These are phyloP conservation scores for Otolemur crassicaudatus DNA, from an alignment of 2,797 vertebrate species.

Conservation along the genomic window DNA sequence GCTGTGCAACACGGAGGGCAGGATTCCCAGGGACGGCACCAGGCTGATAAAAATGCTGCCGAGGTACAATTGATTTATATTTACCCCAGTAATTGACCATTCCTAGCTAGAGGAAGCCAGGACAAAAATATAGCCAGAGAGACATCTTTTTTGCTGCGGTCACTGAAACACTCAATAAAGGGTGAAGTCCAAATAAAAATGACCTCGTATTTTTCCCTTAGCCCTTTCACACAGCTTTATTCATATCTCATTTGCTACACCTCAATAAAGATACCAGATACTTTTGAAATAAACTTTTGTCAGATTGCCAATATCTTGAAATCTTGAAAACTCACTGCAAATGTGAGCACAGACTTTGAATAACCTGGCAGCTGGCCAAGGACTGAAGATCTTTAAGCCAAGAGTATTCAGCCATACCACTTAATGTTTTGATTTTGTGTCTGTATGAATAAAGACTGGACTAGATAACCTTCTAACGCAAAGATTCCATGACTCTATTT, in stretches of 20 bases:
- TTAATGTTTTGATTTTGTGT: conserved; percentile 69
- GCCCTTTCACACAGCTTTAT: conserved; percentile 45
- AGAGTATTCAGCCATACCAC: conserved; percentile 46
- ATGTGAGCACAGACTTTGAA: conserved; percentile 66
- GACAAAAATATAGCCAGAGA: neutral
- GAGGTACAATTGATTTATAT: neutral
- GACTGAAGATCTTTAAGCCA: conserved; percentile 64
- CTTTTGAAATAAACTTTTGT: conserved; percentile 70
- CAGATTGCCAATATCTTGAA: conserved; percentile 68
- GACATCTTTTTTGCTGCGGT: neutral
- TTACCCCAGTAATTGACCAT: conserved; percentile 13
- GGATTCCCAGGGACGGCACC: neutral
- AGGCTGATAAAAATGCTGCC: neutral
- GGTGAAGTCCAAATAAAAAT: conserved; percentile 49
- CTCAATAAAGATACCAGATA: conserved; percentile 68
- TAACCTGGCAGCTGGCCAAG: conserved; percentile 63
- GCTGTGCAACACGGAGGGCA: neutral
- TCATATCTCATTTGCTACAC: conserved; percentile 53
- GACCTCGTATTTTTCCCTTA: conserved; percentile 13
- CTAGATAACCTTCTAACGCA: conserved; percentile 70
- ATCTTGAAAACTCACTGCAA: conserved; percentile 69
- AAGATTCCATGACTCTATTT: conserved; percentile 68
- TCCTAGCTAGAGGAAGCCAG: conserved; percentile 9
- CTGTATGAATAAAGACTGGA: conserved; percentile 37
- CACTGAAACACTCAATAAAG: conserved; percentile 35